Evolutionary conservation across 23 tunicate species (phyloP).

Genomic region (Trididemnum miniatum): DNA sequence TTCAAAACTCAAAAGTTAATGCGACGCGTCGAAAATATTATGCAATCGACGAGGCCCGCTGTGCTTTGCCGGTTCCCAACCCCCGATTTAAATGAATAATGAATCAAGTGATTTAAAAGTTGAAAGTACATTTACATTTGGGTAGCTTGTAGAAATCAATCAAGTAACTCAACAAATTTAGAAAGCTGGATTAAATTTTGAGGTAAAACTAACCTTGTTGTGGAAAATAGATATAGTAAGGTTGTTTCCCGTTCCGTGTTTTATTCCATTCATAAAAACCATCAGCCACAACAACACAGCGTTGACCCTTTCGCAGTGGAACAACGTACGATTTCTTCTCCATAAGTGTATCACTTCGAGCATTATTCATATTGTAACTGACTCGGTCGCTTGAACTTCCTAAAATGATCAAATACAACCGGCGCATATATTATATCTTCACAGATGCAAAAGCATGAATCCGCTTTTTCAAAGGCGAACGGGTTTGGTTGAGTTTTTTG

Average conservation of each 20-base stretch:
- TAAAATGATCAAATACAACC: no score
- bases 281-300: conserved; percentile 90
- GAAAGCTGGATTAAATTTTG: background rate
- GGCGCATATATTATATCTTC: conserved; percentile 5
- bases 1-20: no score
- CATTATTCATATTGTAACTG: conserved; percentile 84
- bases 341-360: conserved; percentile 85
- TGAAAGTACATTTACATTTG: no score
- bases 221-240: conserved; percentile 75
- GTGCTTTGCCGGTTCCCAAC: no score
- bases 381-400: conserved; percentile 27
- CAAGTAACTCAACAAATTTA: background rate
- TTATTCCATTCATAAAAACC: conserved; percentile 97
- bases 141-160: no score
- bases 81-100: no score
- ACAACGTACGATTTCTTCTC: conserved; percentile 68
- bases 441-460: background rate
- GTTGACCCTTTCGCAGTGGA: conserved; percentile 84
- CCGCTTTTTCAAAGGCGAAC: background rate
- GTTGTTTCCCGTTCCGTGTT: conserved; percentile 64
- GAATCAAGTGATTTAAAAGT: no score
- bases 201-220: no score
- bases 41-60: no score
- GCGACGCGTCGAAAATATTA: no score
- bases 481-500: background rate